Evolutionary conservation across 1,140 invertebrate genomes (phyloP).

Genomic region (Mercenaria mercenaria): DNA sequence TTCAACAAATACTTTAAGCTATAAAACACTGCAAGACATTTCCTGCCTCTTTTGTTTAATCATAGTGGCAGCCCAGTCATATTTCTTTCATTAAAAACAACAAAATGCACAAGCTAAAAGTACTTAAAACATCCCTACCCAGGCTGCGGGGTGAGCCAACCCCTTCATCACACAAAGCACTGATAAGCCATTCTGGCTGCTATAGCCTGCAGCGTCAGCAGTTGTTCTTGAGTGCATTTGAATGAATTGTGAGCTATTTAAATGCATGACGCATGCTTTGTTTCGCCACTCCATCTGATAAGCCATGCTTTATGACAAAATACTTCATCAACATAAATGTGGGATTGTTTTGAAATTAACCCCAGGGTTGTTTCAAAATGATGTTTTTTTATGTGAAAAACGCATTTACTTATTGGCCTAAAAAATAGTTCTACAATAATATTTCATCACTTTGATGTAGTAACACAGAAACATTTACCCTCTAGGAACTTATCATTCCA

Average conservation of each 20-base stretch:
- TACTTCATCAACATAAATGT: constrained; percentile 13
- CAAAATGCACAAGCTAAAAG: not conserved
- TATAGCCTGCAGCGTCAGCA: constrained; percentile 14
- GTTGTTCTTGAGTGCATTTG: constrained; percentile 23
- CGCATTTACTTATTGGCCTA: not conserved
- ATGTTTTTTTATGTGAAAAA: not conserved
- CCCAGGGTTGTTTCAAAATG: constrained; percentile 15
- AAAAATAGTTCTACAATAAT: not conserved
- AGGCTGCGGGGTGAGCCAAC: not conserved
- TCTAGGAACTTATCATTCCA: not conserved
- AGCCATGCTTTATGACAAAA: constrained; percentile 32
- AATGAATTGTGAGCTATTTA: constrained; percentile 56
- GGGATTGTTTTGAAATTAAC: constrained; percentile 37
- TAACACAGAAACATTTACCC: not conserved
- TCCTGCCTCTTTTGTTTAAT: constrained; percentile 8
- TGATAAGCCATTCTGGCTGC: constrained; percentile 61
- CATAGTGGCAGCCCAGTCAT: not conserved
- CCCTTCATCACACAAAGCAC: constrained; percentile 27
- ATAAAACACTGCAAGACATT: not conserved
- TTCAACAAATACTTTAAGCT: not conserved
- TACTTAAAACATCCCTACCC: not conserved
- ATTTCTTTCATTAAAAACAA: constrained; percentile 32
- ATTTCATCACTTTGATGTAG: not conserved
- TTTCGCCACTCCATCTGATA: constrained; percentile 31
- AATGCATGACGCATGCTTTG: constrained; percentile 32